Percentiles rank a stretch among this genome's conserved stretches.
Conservation (phyloP, 2,113 vertebrate species). For the Petaurus breviceps region DNA sequence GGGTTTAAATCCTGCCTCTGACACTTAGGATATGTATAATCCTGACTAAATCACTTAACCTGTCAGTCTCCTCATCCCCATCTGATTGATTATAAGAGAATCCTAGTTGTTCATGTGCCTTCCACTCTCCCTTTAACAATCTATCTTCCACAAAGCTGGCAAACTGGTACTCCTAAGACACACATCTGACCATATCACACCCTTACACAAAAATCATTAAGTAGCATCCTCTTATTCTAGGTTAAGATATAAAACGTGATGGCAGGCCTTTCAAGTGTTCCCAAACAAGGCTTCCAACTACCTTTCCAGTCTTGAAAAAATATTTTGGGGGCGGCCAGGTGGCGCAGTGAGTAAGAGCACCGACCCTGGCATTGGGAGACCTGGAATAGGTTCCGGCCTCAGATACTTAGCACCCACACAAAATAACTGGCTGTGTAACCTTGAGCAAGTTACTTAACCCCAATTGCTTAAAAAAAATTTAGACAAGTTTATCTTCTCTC, state of each 20-base stretch:
- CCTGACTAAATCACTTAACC: background rate
- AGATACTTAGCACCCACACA: too few species aligned
- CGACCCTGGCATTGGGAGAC: too few species aligned
- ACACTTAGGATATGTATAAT: background rate
- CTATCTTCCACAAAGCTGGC: background rate
- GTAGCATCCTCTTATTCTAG: background rate
- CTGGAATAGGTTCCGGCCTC: too few species aligned
- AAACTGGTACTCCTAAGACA: background rate
- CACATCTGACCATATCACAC: background rate
- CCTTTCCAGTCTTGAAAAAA: background rate
- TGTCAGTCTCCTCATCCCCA: background rate
- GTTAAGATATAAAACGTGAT: background rate
- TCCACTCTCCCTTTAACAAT: background rate
- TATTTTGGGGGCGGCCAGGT: too few species aligned
- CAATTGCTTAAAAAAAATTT: too few species aligned
- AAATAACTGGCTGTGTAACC: too few species aligned
- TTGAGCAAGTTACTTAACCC: too few species aligned
- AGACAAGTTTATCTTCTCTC: background rate
- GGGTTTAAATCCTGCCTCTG: background rate
- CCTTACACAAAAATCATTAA: background rate
- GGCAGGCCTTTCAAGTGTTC: background rate
- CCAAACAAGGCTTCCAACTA: background rate
- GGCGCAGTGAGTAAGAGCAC: too few species aligned
- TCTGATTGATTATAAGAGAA: background rate
- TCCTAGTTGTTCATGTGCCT: background rate